Evolutionary conservation across 1,140 invertebrate species (phyloP), one percentile per base, ranked within the genome.

Genomic region (Leptinotarsa defecta): DNA sequence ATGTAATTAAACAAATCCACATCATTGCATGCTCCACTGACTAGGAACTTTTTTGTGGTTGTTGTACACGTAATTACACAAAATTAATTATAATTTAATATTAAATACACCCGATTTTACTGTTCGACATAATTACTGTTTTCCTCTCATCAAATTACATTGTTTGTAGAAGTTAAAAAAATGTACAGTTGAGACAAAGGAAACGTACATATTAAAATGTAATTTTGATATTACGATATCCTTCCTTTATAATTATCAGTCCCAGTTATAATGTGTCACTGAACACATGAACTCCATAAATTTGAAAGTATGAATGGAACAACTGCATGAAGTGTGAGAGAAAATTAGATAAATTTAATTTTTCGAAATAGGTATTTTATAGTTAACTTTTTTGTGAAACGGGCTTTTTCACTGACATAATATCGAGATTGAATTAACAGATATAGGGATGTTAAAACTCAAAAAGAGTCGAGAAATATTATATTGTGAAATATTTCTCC

Each of bases 71-170:
- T 75, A 75, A 75, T 75, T 75, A 75, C 67, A 65, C 63, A 64
- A 49, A 70, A 63, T 75, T 75, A 75, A 75, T 75, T 75, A 71
- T 71, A 75, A 75, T 75, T 75, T 43, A 74, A 74, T 74, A 74
- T 68, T 74, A 74, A 74, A 74, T 74, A 68, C 73, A 69, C 43
- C 67, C 27, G 73, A 74, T 74, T 74, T 68, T 68, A 69, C 73
- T 69, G 73, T 74, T 67, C 63, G 22, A 57, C 64, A 74, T 74
- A 74, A 74, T 74, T 74, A 74, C 73, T 20, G 65, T 74, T 74
- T 74, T 74, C 73, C 73, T 74, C 73, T 74, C 62, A 65, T 68
- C 64, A 69, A 68, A 74, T 74, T 74, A 74, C 73, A 69, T 74
- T 74, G 73, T 74, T 68, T 74, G 68, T 49, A 62, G 64, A 61